Evolutionary conservation across 2,797 vertebrate species (phyloP).

Genomic region (Pantherophis alleghaniensis): DNA sequence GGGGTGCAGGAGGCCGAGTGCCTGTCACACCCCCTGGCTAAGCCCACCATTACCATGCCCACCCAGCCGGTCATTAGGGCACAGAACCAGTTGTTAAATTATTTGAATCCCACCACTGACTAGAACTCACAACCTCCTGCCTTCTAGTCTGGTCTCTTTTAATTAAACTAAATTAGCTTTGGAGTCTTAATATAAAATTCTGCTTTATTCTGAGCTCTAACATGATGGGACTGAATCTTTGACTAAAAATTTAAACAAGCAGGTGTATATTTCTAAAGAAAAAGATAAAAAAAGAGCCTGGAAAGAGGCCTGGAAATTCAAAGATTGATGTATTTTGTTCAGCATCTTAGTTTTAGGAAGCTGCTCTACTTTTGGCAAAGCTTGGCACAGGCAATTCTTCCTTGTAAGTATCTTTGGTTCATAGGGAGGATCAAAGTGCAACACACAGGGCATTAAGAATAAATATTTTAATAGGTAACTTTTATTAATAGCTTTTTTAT

Average conservation of each 20-base stretch:
- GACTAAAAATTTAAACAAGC: not conserved
- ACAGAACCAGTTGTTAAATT: too few species aligned
- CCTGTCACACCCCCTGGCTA: too few species aligned
- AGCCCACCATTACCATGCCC: too few species aligned
- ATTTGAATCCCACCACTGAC: not conserved
- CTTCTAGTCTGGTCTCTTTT: not conserved
- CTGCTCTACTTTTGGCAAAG: not conserved
- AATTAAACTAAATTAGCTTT: not conserved
- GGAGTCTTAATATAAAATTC: not conserved
- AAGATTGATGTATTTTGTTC: not conserved
- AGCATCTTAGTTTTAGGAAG: not conserved
- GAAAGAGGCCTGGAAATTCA: not conserved
- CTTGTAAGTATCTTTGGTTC: conserved; percentile 7
- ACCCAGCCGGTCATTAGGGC: too few species aligned
- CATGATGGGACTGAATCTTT: not conserved
- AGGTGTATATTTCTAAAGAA: not conserved
- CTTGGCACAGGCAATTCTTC: not conserved
- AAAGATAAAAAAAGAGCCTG: not conserved
- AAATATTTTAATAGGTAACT: conserved; percentile 13
- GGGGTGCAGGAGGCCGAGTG: too few species aligned
- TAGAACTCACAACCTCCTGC: not conserved
- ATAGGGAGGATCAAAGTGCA: conserved; percentile 23
- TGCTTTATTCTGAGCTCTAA: not conserved
- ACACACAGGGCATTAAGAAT: conserved; percentile 9
- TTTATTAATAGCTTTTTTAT: conserved; percentile 25